phyloP scores from a whole-genome alignment of 1,140 invertebrate species.

The Heliconius eleuchia region DNA sequence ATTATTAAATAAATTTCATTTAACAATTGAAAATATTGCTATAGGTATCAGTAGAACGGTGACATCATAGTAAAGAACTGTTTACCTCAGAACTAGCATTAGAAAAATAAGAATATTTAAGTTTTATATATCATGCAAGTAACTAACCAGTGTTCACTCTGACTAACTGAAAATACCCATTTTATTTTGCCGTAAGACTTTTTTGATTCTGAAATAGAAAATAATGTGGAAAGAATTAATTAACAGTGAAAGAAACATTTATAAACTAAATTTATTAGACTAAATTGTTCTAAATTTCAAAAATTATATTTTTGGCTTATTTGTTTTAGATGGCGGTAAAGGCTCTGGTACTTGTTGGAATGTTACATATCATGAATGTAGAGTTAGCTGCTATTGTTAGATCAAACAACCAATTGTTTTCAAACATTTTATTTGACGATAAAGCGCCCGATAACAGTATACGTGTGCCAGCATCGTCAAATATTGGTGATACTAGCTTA shows the following conservation, averaged over 20 bases:
- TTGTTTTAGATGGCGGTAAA: background rate
- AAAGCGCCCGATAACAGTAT: slow-evolving; percentile 1
- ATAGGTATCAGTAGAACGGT: background rate
- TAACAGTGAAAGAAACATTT: too few species aligned
- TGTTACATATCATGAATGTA: background rate
- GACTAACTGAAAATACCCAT: too few species aligned
- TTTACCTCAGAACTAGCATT: slow-evolving; percentile 1
- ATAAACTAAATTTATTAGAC: too few species aligned
- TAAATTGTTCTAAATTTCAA: too few species aligned
- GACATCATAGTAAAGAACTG: background rate
- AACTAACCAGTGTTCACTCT: too few species aligned
- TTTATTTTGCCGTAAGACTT: too few species aligned
- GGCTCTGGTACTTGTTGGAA: background rate
- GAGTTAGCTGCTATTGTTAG: background rate
- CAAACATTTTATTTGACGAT: background rate
- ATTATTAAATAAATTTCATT: too few species aligned
- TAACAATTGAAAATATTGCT: too few species aligned
- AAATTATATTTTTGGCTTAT: background rate
- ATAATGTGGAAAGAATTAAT: too few species aligned
- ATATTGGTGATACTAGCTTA: background rate
- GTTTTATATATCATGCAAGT: background rate
- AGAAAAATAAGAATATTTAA: background rate
- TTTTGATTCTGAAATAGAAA: too few species aligned
- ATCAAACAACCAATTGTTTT: background rate
- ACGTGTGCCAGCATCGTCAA: background rate